phyloP scores from a whole-genome alignment of 1,140 invertebrate species.

The Listronotus bonariensis region DNA sequence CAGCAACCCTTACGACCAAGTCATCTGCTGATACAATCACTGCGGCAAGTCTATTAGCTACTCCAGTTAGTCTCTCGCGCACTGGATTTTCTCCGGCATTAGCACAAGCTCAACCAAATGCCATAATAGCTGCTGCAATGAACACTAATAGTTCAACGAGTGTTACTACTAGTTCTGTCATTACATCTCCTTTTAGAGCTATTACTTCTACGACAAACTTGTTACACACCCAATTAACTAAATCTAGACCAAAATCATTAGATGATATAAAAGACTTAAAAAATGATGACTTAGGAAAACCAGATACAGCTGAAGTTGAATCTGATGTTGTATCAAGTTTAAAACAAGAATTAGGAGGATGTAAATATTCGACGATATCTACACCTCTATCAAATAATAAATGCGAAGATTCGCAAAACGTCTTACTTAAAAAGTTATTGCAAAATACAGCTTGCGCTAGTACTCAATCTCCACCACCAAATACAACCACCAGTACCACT shows the following conservation, averaged over 20 bases:
- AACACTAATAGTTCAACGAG: slow-evolving; percentile 15
- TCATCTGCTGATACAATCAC: slow-evolving; percentile 52
- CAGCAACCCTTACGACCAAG: slow-evolving; percentile 50
- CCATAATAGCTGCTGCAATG: slow-evolving; percentile 48
- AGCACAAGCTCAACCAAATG: slow-evolving; percentile 58
- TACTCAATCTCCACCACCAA: slow-evolving; percentile 58
- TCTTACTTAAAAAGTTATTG: slow-evolving; percentile 84
- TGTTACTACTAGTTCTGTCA: slow-evolving; percentile 23
- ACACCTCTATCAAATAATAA: slow-evolving; percentile 48
- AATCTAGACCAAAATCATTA: slow-evolving; percentile 41
- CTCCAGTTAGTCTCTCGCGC: slow-evolving; percentile 47
- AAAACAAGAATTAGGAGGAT: slow-evolving; percentile 55
- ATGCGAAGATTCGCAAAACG: slow-evolving; percentile 84
- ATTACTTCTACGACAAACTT: slow-evolving; percentile 50
- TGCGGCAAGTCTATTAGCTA: slow-evolving; percentile 52
- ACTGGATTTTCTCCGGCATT: slow-evolving; percentile 46
- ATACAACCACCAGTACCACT: slow-evolving; percentile 58
- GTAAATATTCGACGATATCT: slow-evolving; percentile 48
- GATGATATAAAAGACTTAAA: slow-evolving; percentile 45
- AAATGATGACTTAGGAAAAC: slow-evolving; percentile 23
- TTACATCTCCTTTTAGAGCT: slow-evolving; percentile 36
- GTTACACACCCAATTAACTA: slow-evolving; percentile 62
- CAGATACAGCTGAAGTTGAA: slow-evolving; percentile 14
- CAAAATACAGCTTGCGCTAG: slow-evolving; percentile 79
- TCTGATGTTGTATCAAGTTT: slow-evolving; percentile 24